Evolutionary conservation across 1,140 invertebrate species (phyloP).

Genomic region (Eumaeus atala): DNA sequence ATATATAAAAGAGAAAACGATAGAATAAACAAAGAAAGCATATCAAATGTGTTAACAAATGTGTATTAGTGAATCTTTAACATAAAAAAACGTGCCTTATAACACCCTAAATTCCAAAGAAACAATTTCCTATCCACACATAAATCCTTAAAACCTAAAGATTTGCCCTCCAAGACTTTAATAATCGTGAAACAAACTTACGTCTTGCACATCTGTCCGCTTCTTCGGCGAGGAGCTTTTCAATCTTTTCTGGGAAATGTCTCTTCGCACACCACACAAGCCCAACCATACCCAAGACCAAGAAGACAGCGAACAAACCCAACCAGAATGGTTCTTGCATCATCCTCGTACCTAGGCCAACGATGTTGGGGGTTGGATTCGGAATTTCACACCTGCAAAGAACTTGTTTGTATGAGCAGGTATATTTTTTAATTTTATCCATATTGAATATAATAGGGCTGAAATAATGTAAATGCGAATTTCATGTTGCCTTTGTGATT

Average conservation of each 20-base stretch:
- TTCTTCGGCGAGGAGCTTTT: slow-evolving; percentile 86
- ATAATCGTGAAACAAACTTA: slow-evolving; percentile 43
- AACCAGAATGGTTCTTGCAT: slow-evolving; percentile 89
- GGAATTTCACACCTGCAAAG: slow-evolving; percentile 55
- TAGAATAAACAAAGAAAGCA: slow-evolving; percentile 5
- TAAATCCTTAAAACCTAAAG: slow-evolving; percentile 31
- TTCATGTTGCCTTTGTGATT: too few relatives aligned
- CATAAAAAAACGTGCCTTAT: slow-evolving; percentile 11
- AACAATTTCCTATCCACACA: neutral
- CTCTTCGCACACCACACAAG: slow-evolving; percentile 86
- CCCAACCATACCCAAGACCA: slow-evolving; percentile 82
- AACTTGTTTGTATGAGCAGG: too few relatives aligned
- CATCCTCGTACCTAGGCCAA: slow-evolving; percentile 82
- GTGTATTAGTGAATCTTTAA: slow-evolving; percentile 11
- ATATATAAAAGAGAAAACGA: slow-evolving; percentile 11
- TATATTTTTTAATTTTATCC: too few relatives aligned
- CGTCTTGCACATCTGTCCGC: slow-evolving; percentile 79
- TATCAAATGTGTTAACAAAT: slow-evolving; percentile 9
- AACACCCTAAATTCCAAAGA: neutral
- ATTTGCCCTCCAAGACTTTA: slow-evolving; percentile 46
- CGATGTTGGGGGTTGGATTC: slow-evolving; percentile 58
- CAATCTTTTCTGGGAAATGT: slow-evolving; percentile 88
- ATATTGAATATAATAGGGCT: too few relatives aligned
- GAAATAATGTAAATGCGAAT: too few relatives aligned
- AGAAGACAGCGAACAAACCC: slow-evolving; percentile 84